Base-by-base conservation (phyloP, 2,888 invertebrate species). In the Falcaria lacertinaria region DNA sequence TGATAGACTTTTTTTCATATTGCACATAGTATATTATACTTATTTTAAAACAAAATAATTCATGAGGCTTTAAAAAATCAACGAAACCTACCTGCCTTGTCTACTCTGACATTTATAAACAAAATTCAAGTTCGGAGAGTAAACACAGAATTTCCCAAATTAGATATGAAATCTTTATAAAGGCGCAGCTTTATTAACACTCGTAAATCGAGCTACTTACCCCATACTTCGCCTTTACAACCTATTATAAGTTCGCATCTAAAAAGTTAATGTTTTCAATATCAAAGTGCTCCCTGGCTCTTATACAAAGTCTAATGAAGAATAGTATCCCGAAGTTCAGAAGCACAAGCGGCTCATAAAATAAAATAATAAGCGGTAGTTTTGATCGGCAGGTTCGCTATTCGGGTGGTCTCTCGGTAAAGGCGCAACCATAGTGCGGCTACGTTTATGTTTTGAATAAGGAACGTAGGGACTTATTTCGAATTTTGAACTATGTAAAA, bases 321-420 rank as follows among this genome's bases (percentile, higher is more conserved):
- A 57, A 58, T 49, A 53, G 48, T 53, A 62, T 61, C 58, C 54
- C 56, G 49, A 56, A 61, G 57, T 63, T 61, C 63, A 57, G 54
- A 47, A 52, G 56, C 65, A 59, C 54, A 51, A 45, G 55, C 32
- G 46, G 57, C 45, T 50, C 62, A 57, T 67, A 62, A 69, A 66
- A 67, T 71, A 63, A 69, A 72, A 71, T 64, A 69, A 66, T 73
- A 71, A 67, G 60, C 57, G 54, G 53, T 60, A 51, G 57, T 52
- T 52, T 41, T 44, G 47, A 63, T 50, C 55, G 44, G 52, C 45
- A 48, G 39, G 2, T 22, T 45, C 45, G 28, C 49, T 58, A 49
- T 61, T 61, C 57, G 62, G 61, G 64, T 61, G 64, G 62, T 64
- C 64, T 51, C 36, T 17, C 37, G 28, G 37, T 50, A 50, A 56